Percentiles rank a stretch among this genome's conserved stretches.
phyloP scores from a whole-genome alignment of 1,140 invertebrate genomes.

The Diorhabda carinulata region DNA sequence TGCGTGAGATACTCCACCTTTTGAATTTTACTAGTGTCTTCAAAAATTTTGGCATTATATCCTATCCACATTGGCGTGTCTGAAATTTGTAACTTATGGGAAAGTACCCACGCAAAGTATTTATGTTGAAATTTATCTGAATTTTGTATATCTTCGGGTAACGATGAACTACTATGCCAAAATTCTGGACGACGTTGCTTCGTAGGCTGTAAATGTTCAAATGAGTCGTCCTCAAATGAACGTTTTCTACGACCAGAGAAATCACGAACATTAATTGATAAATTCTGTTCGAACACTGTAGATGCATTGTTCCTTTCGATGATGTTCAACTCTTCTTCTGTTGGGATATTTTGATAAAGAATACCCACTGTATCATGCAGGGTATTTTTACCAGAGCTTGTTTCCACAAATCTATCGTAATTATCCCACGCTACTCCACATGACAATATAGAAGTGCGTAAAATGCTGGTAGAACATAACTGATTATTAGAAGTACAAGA shows the following conservation, averaged over 20 bases:
- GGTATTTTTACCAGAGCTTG: constrained; percentile 12
- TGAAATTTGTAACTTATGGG: constrained; percentile 19
- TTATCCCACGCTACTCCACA: constrained; percentile 43
- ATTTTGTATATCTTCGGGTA: neutral
- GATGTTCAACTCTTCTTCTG: no score
- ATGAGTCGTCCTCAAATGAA: constrained; percentile 5
- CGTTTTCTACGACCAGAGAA: constrained; percentile 16
- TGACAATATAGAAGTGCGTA: constrained; percentile 25
- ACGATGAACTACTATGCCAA: neutral
- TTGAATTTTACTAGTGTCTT: constrained; percentile 10
- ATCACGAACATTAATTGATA: constrained; percentile 24
- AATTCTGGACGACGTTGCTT: constrained; percentile 14
- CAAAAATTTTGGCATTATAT: constrained; percentile 24
- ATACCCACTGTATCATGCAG: neutral
- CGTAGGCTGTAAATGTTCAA: neutral
- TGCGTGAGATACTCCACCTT: constrained; percentile 25
- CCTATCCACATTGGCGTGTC: constrained; percentile 41
- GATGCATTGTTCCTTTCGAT: constrained; percentile 48
- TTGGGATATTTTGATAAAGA: no score
- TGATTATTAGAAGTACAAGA: constrained; percentile 26
- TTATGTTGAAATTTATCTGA: neutral
- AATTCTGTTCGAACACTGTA: constrained; percentile 44
- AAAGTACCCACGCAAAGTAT: constrained; percentile 20
- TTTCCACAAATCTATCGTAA: constrained; percentile 37
- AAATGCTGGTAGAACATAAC: constrained; percentile 33